phyloP scores from a whole-genome alignment of 2,113 vertebrate genomes.

The Boulengerochromis microlepis region DNA sequence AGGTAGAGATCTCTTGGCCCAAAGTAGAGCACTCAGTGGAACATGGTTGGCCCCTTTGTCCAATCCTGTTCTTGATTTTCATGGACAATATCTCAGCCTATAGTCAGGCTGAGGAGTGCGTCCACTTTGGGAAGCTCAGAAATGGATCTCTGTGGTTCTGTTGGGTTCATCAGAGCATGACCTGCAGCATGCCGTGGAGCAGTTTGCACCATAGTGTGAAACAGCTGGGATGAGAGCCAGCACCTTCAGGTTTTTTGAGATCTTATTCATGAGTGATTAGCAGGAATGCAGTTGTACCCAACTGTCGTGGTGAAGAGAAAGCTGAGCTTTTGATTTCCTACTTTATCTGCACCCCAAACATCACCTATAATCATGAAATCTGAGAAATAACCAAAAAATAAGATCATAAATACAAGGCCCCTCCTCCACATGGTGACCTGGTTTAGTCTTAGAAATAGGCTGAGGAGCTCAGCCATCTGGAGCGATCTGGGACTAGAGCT shows the following conservation, averaged over 20 bases:
- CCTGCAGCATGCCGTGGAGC: neutral
- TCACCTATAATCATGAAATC: neutral
- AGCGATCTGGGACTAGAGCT: neutral
- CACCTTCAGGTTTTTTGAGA: neutral
- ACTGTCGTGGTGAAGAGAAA: neutral
- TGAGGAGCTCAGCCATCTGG: neutral
- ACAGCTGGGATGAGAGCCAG: neutral
- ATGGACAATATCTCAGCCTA: neutral
- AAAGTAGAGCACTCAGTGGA: neutral
- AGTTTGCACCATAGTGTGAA: neutral
- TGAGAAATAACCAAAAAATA: neutral
- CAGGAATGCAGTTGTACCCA: neutral
- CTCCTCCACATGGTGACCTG: neutral
- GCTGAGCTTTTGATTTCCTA: neutral
- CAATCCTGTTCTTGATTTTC: neutral
- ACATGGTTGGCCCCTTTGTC: neutral
- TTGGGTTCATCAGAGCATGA: rapidly evolving
- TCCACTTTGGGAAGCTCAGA: neutral
- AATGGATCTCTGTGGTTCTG: neutral
- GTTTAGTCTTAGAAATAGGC: neutral
- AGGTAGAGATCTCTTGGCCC: neutral
- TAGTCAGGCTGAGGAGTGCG: neutral
- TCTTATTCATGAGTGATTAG: neutral
- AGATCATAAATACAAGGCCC: neutral
- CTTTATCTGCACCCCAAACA: neutral